Conservation (phyloP, 2,888 invertebrate species). For the Papilio gigon region DNA sequence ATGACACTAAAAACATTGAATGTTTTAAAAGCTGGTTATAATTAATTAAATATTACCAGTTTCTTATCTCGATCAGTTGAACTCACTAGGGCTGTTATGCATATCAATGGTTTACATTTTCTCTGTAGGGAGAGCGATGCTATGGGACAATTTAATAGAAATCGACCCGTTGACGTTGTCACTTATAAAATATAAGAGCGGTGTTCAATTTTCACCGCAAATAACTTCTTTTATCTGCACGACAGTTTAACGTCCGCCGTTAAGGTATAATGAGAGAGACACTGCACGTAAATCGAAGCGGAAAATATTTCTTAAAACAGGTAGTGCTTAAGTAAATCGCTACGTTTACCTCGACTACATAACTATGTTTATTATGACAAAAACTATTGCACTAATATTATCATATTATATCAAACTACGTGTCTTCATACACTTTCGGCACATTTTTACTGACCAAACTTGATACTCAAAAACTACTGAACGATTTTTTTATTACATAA, state of each 20-base stretch:
- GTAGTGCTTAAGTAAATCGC: slow-evolving; percentile 28
- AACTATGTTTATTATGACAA: not conserved
- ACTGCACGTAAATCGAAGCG: slow-evolving; percentile 34
- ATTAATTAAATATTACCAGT: slow-evolving; percentile 16
- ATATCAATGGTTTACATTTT: slow-evolving; percentile 37
- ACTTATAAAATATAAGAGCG: slow-evolving; percentile 51
- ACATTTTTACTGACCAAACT: not conserved
- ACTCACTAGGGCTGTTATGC: slow-evolving; percentile 27
- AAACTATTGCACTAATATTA: not conserved
- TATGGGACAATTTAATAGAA: slow-evolving; percentile 67
- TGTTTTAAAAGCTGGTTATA: slow-evolving; percentile 8
- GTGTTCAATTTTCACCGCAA: slow-evolving; percentile 59
- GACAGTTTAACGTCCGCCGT: slow-evolving; percentile 45
- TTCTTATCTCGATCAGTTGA: slow-evolving; percentile 14
- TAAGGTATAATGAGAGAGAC: slow-evolving; percentile 30
- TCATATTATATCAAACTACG: not conserved
- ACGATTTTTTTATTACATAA: not conserved
- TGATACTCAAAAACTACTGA: not conserved
- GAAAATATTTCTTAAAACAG: slow-evolving; percentile 30
- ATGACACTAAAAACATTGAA: not conserved
- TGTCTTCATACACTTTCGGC: no score
- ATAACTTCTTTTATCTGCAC: slow-evolving; percentile 53
- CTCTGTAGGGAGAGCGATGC: slow-evolving; percentile 50
- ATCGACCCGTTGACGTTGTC: slow-evolving; percentile 50
- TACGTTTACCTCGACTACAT: slow-evolving; percentile 18